Base-by-base conservation (phyloP, 2,888 invertebrate species). In the Biston betularia region DNA sequence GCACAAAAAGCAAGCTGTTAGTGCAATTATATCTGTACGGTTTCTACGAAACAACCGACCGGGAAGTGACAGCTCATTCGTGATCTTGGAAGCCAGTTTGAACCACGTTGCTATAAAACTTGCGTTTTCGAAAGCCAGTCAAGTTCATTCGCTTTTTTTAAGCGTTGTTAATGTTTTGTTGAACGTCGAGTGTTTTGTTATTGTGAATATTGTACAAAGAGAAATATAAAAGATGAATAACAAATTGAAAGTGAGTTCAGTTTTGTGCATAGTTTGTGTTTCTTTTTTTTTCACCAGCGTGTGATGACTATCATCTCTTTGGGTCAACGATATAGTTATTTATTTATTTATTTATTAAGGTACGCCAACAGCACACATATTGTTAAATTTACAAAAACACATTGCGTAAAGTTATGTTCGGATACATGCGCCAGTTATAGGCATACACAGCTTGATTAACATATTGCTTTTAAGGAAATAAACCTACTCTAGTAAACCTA, bases 31-130 rank as follows among this genome's bases (percentile, higher is more conserved):
- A 42, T 53, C 57, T 62, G 62, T 57, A 62, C 52, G 62, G 48
- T 53, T 61, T 62, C 66, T 57, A 62, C 52, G 62, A 58, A 65
- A 52, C 46, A 44, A 61, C 24, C 53, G 35, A 57, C 24, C 62
- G 50, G 62, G 57, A 62, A 66, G 62, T 45, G 42, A 10, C 3
- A 45, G 15, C 65, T 60, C 61, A 65, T 61, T 65, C 65, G 61
- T 61, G 56, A 61, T 65, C 62, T 66, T 42, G 57, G 35, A 53
- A 66, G 62, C 48, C 55, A 44, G 57, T 66, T 58, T 44, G 49
- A 53, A 49, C 44, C 61, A 58, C 66, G 66, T 52, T 56, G 6
- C 33, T 15, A 49, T 58, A 44, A 58, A 52, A 15, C 45, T 57
- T 53, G 38, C 40, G 33, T 34, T 42, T 15, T 57, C 38, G 40